Base-by-base conservation (phyloP, 2,888 invertebrate species). In the Malthinus flaveolus region DNA sequence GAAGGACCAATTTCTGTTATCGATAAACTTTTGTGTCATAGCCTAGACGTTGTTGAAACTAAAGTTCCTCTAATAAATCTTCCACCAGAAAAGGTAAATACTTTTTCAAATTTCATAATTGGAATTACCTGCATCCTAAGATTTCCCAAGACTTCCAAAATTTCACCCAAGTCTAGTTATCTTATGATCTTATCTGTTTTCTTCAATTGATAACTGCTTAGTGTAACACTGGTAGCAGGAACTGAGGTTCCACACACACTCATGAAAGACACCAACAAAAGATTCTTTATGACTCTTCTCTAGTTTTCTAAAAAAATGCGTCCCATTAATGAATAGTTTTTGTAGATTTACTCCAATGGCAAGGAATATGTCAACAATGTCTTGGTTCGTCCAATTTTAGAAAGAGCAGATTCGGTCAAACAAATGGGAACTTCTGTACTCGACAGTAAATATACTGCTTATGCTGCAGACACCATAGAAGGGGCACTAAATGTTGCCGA, bases 1-100 rank as follows among this genome's bases (percentile, higher is more conserved):
- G 88, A 90, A 72, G 82, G 85, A 0, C 93, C 93, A 0, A 81
- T 93, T 7, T 81, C 83, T 32, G 86, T 86, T 56, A 82, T 92
- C 35, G 93, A 93, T 78, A 83, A 83, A 63, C 82, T 93, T 61
- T 85, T 95, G 61, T 94, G 93, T 79, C 88, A 85, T 73, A 91
- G 93, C 55, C 84, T 95, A 63, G 93, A 93, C 67, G 84, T 90
- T 35, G 87, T 95, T n/a, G 94, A 95, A 75, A 86, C 90, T 70
- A 85, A 86, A 59, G 88, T 93, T 46, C 95, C 95, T 0, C 85
- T 89, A 1, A 89, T 95, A 60, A 87, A 89, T 74, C 81, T 93
- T 65, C 92, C 94, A 4, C 93, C 95, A 7, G 87, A 93, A 80
- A 85, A 90, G 82, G 94, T 94, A 82, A 85, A 83, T 23, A 23